phyloP scores from a whole-genome alignment of 2,888 invertebrate genomes.

The Phaedon cochleariae region DNA sequence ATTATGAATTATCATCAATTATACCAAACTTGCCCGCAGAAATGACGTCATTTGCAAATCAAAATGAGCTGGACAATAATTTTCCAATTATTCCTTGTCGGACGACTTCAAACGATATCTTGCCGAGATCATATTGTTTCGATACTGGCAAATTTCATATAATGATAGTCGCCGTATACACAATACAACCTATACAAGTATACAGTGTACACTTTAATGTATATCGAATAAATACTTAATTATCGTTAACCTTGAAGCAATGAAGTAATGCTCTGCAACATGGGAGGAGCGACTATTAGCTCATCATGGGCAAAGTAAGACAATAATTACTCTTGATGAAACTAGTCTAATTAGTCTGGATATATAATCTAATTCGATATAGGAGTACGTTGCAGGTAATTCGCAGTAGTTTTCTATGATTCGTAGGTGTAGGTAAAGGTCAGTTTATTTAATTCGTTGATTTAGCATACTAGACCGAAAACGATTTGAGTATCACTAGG shows the following conservation, averaged over 20 bases:
- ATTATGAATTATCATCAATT: no score
- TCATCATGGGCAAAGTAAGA: conserved; percentile 9
- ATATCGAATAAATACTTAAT: background rate
- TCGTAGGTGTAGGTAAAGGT: background rate
- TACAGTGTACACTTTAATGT: background rate
- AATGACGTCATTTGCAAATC: background rate
- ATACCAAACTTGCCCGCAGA: no score
- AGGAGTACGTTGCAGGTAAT: background rate
- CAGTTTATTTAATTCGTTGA: background rate
- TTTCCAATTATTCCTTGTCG: background rate
- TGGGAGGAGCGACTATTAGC: conserved; percentile 9
- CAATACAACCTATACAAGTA: background rate
- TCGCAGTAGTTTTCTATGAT: background rate
- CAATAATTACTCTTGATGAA: conserved; percentile 2
- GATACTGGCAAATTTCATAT: background rate
- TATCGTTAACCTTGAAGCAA: background rate
- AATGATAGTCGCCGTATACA: background rate
- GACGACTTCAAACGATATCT: background rate
- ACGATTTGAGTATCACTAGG: no score
- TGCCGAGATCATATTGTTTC: background rate
- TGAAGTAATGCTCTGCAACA: conserved; percentile 8
- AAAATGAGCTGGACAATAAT: background rate
- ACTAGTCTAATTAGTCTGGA: background rate
- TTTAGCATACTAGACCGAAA: no score
- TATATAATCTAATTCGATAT: conserved; percentile 14